Percentiles rank a stretch among this genome's conserved stretches.
phyloP scores from a whole-genome alignment of 2,797 vertebrate species.

The Cossypha heuglini region DNA sequence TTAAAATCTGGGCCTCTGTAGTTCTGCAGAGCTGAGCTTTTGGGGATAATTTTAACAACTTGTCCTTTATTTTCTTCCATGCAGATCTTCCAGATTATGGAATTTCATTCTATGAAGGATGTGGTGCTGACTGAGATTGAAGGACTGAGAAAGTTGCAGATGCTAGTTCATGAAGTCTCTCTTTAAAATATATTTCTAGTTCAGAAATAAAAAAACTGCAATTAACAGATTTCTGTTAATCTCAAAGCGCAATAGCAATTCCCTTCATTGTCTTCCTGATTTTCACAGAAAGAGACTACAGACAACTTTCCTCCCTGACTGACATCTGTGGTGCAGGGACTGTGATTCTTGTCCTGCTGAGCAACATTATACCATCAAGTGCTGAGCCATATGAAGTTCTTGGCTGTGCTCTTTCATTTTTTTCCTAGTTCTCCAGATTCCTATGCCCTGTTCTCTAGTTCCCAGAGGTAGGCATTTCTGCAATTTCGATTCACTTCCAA shows the following conservation, averaged over 20 bases:
- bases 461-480: slow-evolving; percentile 81
- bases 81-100: not conserved
- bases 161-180: not conserved
- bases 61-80: not conserved
- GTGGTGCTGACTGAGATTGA: not conserved
- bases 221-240: slow-evolving; percentile 11
- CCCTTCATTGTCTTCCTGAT: not conserved
- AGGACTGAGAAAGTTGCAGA: not conserved
- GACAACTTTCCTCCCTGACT: not conserved
- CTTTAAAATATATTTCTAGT: not conserved
- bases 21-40: not conserved
- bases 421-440: slow-evolving; percentile 54
- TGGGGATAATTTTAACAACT: not conserved
- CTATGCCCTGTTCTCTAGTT: slow-evolving; percentile 66
- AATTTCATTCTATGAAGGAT: not conserved
- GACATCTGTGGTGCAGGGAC: not conserved
- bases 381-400: slow-evolving; percentile 43
- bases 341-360: slow-evolving; percentile 45
- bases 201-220: not conserved
- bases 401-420: slow-evolving; percentile 25
- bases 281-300: not conserved
- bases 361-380: slow-evolving; percentile 22
- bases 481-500: slow-evolving; percentile 76
- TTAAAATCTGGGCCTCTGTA: not conserved
- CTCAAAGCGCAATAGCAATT: slow-evolving; percentile 1